Base-by-base conservation (phyloP, 2,797 vertebrate genomes). In the Notolabrus celidotus region DNA sequence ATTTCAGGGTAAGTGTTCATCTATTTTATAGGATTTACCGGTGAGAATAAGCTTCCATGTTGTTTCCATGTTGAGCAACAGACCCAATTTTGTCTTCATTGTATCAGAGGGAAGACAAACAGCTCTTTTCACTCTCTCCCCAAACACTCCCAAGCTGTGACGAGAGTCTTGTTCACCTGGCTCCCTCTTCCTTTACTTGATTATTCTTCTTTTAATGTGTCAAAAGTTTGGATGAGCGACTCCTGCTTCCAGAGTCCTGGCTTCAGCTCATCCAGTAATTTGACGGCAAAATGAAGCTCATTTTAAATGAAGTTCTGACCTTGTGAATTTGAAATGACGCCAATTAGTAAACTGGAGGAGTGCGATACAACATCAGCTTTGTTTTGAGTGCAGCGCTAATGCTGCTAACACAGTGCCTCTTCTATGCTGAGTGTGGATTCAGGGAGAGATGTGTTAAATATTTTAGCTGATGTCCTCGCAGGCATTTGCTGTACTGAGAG, bases 401-500 rank as follows among this genome's bases (percentile, higher is more conserved):
- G 56, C 50, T 59, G 63, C 56, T 23, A 46, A 67, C 67, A 61
- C 22, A 8, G 68, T 22, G 38, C 49, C 4, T 69, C 61, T 55
- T 36, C 65, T 43, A 23, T 43, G 67, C 72, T 29, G 77, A 67
- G 75, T 50, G 81, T 58, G 61, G 63, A 69, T 73, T 74, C 60
- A 51, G 45, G 36, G 51, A 74, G 82, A 69, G 60, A 25, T 2
- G 43, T 74, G 80, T 67, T 87, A 74, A 86, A 89, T 89, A 83
- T 89, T 90, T 88, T 69, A 85, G 73, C 41, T 75, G 45, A 72
- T 82, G 75, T 83, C 73, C 86, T 88, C 56, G 7, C 62, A 76
- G 69, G 81, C 57, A 3, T 79, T 82, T 77, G 74, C 63, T 66
- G 71, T 74, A 56, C 74, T 60, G 68, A 66, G 31, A 31, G 23